Base-by-base conservation (phyloP, 2,888 invertebrate species). In the Oscheius onirici region DNA sequence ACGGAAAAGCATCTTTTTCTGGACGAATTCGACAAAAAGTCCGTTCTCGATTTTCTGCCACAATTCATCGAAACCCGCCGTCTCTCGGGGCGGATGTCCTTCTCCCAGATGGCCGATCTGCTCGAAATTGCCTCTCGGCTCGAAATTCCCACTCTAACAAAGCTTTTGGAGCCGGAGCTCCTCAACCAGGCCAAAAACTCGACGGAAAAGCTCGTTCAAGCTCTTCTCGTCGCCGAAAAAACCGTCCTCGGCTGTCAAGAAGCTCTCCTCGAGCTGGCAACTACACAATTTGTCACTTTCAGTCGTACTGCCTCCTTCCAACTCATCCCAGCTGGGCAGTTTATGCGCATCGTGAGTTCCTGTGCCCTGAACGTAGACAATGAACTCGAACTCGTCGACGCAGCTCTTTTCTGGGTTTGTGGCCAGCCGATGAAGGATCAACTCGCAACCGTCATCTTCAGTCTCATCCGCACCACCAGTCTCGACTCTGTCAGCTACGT, bases 311-410 rank as follows among this genome's bases (percentile, higher is more conserved):
- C n/a, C 46, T 17, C n/a, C 3, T 46, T 17, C 13, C 46, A 46
- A 17, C 20, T n/a, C 28, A 24, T 26, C 15, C 13, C 26, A 15
- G 1, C 13, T n/a, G 26, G n/a, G 28, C 28, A 13, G n/a, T 28
- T 55, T 13, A 15, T 46, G n/a, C 20, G 3, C 13, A 41, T 76
- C 2, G 43, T 76, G 24, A 67, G 68, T 43, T 73, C 69, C 28
- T 77, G 77, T 52, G 73, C 71, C n/a, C n/a, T 77, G 34, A 41
- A 43, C 20, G 61, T 65, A 13, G 17, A 49, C 0, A 72, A 77
- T 46, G 77, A 77, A 52, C 72, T 77, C 71, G 68, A 68, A 17
- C 67, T 74, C 11, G 74, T 72, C 52, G 77, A 77, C 52, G 74
- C 71, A 1, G 69, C 73, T 41, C 40, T 77, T 11, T 44, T 77